Evolutionary conservation across 2,888 invertebrate genomes (phyloP), one percentile per base, ranked within the genome.

Genomic region (Panopea generosa): DNA sequence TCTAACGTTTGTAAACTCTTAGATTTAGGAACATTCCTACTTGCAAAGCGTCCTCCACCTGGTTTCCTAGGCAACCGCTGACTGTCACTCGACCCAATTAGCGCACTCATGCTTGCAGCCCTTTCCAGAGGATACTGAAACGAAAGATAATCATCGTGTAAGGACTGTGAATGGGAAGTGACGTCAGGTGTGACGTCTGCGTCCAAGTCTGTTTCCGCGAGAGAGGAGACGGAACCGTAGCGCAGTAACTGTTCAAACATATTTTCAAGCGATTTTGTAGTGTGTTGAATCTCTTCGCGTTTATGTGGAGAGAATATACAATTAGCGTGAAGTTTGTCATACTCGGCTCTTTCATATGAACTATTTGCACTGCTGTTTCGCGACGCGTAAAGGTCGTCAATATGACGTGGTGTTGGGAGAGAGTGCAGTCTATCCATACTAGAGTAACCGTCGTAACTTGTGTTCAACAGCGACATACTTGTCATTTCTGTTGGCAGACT

Each of bases 1-100:
- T 88, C 89, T 33, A 90, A 75, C 6, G 88, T 86, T 80, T 88
- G 88, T 45, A 90, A 80, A 79, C 89, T 89, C 72, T 89, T 90
- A 29, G 89, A 89, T 71, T 89, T 89, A 26, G 87, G 83, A 56
- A 87, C 84, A 72, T 88, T 84, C 47, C 85, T 84, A 61, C 86
- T 84, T 40, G 87, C 87, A 77, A 90, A 90, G 43, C 88, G 84
- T 52, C 88, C 85, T 59, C 84, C 85, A n/a, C 85, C 82, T 18
- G 80, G 77, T 63, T 82, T 86, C 77, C 82, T 82, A 68, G 77
- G 78, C 55, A 82, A 72, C 60, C 72, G 73, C 26, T 81, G 77
- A 33, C 66, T 67, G 27, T 82, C 78, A 27, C 66, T 68, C 52
- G 75, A 57, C 29, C 78, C 72, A 62, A 72, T 78, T 43, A 90